These are phyloP conservation scores for Umimayanthus chanpuru DNA, from an alignment of 92 coral and sea anemone genomes.

Conservation along the genomic window DNA sequence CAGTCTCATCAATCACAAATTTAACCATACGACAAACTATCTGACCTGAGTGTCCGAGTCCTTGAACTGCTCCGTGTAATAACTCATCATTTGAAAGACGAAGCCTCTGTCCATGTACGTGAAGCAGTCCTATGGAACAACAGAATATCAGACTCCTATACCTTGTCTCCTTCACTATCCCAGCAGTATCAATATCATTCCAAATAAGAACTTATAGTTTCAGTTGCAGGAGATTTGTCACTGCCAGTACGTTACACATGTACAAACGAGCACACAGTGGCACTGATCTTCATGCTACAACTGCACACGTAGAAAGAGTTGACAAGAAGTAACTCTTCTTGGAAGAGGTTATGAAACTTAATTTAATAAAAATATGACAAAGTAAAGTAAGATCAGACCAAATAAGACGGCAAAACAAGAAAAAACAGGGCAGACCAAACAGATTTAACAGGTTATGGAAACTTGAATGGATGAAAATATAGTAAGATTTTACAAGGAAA, in stretches of 20 bases:
- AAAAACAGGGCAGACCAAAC: not conserved
- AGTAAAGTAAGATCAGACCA: not conserved
- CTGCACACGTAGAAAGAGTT: too few relatives aligned
- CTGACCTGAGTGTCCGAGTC: conserved; percentile 67
- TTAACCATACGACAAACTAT: too few relatives aligned
- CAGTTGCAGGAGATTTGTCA: not conserved
- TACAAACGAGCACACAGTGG: too few relatives aligned
- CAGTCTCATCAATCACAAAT: too few relatives aligned
- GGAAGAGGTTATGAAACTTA: not conserved
- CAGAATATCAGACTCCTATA: not conserved
- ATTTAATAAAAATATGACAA: too few relatives aligned
- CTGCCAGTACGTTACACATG: not conserved
- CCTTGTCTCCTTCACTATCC: not conserved
- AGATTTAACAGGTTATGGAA: too few relatives aligned
- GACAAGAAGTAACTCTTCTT: too few relatives aligned
- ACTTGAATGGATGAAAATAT: not conserved
- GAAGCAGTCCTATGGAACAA: conserved; percentile 83
- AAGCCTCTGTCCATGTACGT: conserved; percentile 98
- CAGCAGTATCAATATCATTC: too few relatives aligned
- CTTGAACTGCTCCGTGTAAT: conserved; percentile 94
- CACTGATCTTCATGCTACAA: too few relatives aligned
- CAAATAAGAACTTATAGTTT: not conserved
- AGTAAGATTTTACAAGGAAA: not conserved
- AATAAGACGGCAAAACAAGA: too few relatives aligned
- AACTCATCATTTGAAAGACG: conserved; percentile 98